These are phyloP conservation scores for Paedocypris sp. DNA, from an alignment of 2,113 vertebrate species.

Conservation along the genomic window DNA sequence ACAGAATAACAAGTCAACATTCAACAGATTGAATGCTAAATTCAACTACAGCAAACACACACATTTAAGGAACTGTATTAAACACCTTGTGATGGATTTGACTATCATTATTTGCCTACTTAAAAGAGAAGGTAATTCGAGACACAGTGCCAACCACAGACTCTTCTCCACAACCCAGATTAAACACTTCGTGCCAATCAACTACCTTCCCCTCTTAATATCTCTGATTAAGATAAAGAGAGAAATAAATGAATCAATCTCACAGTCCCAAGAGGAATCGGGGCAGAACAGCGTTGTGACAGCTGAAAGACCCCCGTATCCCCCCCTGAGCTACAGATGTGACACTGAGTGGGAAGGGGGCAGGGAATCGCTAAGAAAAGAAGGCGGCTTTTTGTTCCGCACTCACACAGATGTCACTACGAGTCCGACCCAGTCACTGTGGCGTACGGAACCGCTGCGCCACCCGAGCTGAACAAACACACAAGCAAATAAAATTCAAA, in stretches of 20 bases:
- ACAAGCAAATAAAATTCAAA: conserved; percentile 37
- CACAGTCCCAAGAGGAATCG: background rate
- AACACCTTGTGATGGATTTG: no score
- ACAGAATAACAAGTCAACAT: no score
- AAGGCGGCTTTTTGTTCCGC: conserved; percentile 56
- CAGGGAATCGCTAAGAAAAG: conserved; percentile 40
- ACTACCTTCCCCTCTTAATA: conserved; percentile 53
- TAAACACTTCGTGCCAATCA: conserved; percentile 61
- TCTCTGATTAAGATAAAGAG: conserved; percentile 44
- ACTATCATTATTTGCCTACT: no score
- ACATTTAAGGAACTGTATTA: no score
- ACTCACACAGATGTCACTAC: conserved; percentile 55
- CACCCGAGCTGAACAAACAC: conserved; percentile 16
- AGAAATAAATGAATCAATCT: conserved; percentile 31
- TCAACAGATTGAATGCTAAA: no score
- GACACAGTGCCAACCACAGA: background rate
- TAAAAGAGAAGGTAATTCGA: no score
- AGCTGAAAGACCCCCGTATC: background rate
- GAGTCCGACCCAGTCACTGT: conserved; percentile 43
- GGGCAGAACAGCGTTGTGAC: background rate
- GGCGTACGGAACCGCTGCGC: conserved; percentile 39
- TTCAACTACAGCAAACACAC: no score
- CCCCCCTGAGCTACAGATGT: conserved; percentile 9
- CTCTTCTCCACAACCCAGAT: conserved; percentile 9
- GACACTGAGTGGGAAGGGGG: conserved; percentile 11